phyloP scores from a whole-genome alignment of 92 coral and sea anemone species.

The Anthopleura xanthogrammica region DNA sequence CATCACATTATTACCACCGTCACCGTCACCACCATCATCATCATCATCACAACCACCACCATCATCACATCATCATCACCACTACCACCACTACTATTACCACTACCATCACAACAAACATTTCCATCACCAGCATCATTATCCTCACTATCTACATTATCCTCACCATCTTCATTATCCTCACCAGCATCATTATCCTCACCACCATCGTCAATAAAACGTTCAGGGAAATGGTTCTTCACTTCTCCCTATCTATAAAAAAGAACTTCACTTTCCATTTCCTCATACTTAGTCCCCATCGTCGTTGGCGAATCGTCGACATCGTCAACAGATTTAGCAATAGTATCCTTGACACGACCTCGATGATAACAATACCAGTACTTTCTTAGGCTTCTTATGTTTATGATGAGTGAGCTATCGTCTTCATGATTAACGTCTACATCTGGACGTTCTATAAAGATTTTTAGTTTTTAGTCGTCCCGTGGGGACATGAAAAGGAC shows the following conservation, averaged over 20 bases:
- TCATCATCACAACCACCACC: neutral
- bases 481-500: too few species aligned
- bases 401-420: neutral
- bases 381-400: too few species aligned
- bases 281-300: too few species aligned
- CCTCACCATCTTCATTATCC: neutral
- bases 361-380: too few species aligned
- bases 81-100: neutral
- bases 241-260: too few species aligned
- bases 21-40: neutral
- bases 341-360: too few species aligned
- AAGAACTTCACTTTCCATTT: too few species aligned
- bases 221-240: too few species aligned
- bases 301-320: too few species aligned
- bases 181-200: neutral
- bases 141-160: neutral
- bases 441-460: too few species aligned
- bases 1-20: neutral
- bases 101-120: neutral
- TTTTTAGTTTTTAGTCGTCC: neutral
- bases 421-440: too few species aligned
- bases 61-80: neutral
- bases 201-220: neutral
- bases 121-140: neutral
- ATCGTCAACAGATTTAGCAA: too few species aligned